These are phyloP conservation scores for Drosophila funebris DNA, from an alignment of 1,140 invertebrate genomes.

Conservation along the genomic window DNA sequence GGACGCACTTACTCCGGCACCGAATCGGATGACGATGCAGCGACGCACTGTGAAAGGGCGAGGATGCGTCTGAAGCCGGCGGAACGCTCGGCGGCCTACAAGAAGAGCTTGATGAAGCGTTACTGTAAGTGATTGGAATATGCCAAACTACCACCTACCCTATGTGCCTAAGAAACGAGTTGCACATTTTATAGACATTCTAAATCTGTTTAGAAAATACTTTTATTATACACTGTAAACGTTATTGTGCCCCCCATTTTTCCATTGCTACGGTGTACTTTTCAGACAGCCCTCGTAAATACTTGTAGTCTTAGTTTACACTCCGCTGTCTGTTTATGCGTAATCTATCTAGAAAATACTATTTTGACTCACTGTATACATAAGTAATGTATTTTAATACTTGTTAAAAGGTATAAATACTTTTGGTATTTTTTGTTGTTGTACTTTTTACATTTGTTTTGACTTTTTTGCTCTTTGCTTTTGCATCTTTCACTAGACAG, in stretches of 20 bases:
- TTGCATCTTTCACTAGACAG: slow-evolving; percentile 49
- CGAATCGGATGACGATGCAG: slow-evolving; percentile 90
- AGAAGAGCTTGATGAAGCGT: slow-evolving; percentile 94
- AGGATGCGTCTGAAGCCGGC: slow-evolving; percentile 83
- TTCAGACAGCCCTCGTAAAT: no score
- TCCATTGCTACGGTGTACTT: no score
- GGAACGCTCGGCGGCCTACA: slow-evolving; percentile 90
- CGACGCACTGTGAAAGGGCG: slow-evolving; percentile 84
- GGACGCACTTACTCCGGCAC: slow-evolving; percentile 87
- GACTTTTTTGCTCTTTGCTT: neutral
- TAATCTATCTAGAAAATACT: neutral
- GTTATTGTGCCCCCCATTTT: no score
- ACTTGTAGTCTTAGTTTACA: no score
- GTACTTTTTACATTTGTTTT: neutral
- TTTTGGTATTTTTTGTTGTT: no score
- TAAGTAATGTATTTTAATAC: neutral
- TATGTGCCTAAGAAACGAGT: no score
- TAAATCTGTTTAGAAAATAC: no score
- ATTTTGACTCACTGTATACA: neutral
- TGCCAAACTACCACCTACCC: neutral
- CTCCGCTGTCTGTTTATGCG: no score
- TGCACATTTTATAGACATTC: no score
- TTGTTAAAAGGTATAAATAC: neutral
- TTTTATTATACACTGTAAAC: no score
- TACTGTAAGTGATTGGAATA: slow-evolving; percentile 89